phyloP scores from a whole-genome alignment of 2,888 invertebrate species.

The Halocaridina rubra region DNA sequence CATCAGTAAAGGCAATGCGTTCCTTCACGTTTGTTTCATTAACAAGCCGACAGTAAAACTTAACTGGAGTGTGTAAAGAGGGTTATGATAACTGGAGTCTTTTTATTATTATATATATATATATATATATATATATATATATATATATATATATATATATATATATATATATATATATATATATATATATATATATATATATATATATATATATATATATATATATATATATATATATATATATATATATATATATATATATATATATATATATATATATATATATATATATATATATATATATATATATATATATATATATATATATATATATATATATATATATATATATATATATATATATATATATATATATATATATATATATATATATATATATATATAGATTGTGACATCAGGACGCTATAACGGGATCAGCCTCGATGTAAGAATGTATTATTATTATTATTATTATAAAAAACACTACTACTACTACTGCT shows the following conservation, averaged over 20 bases:
- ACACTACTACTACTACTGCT: too few species aligned
- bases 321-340: not conserved
- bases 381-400: not conserved
- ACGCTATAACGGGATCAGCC: too few species aligned
- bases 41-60: too few species aligned
- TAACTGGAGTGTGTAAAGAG: too few species aligned
- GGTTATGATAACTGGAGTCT: too few species aligned
- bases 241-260: not conserved
- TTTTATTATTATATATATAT: not conserved
- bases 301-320: constrained; percentile 2
- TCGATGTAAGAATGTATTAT: too few species aligned
- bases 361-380: not conserved
- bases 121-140: not conserved
- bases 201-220: not conserved
- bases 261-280: not conserved
- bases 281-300: not conserved
- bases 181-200: not conserved
- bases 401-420: too few species aligned
- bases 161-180: not conserved
- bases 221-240: not conserved
- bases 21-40: too few species aligned
- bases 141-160: not conserved
- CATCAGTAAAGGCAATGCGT: too few species aligned
- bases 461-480: too few species aligned
- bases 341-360: not conserved